Evolutionary conservation across 2,888 invertebrate genomes (phyloP).

Genomic region (Agrochola lychnidis): DNA sequence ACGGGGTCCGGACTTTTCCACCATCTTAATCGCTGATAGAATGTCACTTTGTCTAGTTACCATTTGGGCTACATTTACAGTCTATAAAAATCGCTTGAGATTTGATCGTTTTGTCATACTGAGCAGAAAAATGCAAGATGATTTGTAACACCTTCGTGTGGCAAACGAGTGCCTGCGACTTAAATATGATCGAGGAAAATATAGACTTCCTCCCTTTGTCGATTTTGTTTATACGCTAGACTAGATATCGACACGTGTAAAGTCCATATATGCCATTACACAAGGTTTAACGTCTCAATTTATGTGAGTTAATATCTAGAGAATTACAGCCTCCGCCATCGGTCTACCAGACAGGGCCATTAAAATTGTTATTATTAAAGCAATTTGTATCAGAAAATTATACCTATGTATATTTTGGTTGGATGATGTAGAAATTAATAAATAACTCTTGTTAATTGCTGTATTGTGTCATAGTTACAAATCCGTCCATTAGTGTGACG

Average conservation of each 20-base stretch:
- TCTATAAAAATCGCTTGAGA: not conserved
- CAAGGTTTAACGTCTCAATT: slow-evolving; percentile 5
- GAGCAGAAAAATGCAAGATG: not conserved
- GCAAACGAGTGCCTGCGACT: no score
- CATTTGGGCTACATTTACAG: not conserved
- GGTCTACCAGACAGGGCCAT: not conserved
- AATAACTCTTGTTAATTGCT: not conserved
- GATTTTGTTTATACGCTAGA: not conserved
- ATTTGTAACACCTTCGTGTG: not conserved
- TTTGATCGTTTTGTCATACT: not conserved
- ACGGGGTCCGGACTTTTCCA: not conserved
- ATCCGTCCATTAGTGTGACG: no score
- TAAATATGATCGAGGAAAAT: not conserved
- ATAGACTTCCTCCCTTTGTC: not conserved
- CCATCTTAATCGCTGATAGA: not conserved
- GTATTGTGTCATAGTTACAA: not conserved
- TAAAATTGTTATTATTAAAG: slow-evolving; percentile 2
- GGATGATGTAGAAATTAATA: not conserved
- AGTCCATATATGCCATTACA: not conserved
- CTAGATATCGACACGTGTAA: not conserved
- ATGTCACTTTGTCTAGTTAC: not conserved
- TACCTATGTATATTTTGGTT: not conserved
- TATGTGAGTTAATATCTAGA: slow-evolving; percentile 17
- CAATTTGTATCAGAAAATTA: slow-evolving; percentile 19
- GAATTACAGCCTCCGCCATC: slow-evolving; percentile 6